Evolutionary conservation across 2,113 vertebrate species (phyloP), one percentile per base, ranked within the genome.

Genomic region (Sciurus niger): DNA sequence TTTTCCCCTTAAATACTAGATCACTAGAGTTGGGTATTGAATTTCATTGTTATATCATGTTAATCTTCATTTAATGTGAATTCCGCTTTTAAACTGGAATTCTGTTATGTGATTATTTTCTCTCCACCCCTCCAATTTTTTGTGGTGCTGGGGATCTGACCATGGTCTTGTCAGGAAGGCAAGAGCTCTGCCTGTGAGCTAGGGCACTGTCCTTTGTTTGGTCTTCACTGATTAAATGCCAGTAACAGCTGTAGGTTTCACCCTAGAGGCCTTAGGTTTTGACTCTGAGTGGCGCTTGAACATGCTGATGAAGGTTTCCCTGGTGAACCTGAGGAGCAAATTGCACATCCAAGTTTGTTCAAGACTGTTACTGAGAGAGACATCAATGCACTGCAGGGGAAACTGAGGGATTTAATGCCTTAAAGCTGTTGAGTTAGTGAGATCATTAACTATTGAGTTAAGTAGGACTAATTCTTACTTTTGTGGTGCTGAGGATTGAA

Each of bases 41-140:
- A 43, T 77, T 88, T 74, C 34, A 37, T 37, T 58, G 58, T 84
- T 51, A 46, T 63, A 22, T 70, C 72, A 70, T 40, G 51, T 72
- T 65, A 51, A 16, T 79, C 30, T 83, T 63, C 28, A 78, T 79
- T 78, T 78, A 84, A 63, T n/a, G 53, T 46, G 63, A 85, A 53
- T 89, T 84, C 30, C 37, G 1, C 84, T 84, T 70, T 89, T 60
- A 68, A 83, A 58, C 37, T 70, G 34, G 70, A 70, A 84, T 95
- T 83, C 32, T 83, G 17, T 89, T 73, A n/a, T 2, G 17, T 4
- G 84, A 63, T 84, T 72, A 3, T 46, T 87, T 60, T 92, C 6
- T 16, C 16, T 28, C 30, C 32, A 30, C 32, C 67, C 30, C 4
- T 16, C 34, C 13, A 55, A 20, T 17, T 32, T 70, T 72, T 37